These are phyloP conservation scores for Deroptyus accipitrinus DNA, from an alignment of 2,113 vertebrate genomes.

Conservation along the genomic window DNA sequence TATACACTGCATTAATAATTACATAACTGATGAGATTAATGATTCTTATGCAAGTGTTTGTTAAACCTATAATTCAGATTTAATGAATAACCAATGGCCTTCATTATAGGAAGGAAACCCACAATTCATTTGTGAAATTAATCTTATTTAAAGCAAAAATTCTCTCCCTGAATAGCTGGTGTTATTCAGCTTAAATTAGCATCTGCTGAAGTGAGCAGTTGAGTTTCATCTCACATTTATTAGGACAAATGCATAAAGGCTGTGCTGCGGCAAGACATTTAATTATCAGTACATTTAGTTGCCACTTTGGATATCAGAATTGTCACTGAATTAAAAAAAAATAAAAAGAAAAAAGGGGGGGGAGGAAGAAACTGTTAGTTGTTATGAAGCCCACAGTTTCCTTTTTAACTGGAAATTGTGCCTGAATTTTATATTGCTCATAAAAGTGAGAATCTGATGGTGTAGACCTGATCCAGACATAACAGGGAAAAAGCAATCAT, in stretches of 20 bases:
- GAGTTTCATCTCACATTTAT: constrained; percentile 69
- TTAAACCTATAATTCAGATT: constrained; percentile 72
- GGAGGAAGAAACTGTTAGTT: neutral
- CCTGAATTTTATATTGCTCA: constrained; percentile 8
- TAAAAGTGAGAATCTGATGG: constrained; percentile 14
- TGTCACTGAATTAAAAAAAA: constrained; percentile 42
- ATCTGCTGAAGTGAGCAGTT: constrained; percentile 64
- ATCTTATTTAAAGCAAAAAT: constrained; percentile 70
- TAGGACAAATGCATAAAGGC: constrained; percentile 55
- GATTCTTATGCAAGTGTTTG: constrained; percentile 68
- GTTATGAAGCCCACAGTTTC: neutral
- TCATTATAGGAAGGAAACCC: constrained; percentile 62
- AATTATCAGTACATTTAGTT: constrained; percentile 56
- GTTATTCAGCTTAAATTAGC: constrained; percentile 70
- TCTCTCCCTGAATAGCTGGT: constrained; percentile 46
- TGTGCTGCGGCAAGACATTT: constrained; percentile 52
- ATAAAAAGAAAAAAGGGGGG: neutral
- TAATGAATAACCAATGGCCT: constrained; percentile 63
- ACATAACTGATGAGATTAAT: constrained; percentile 58
- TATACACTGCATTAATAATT: constrained; percentile 50
- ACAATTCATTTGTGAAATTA: constrained; percentile 60
- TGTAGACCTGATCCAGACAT: neutral
- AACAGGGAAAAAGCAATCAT: constrained; percentile 43
- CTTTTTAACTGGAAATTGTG: constrained; percentile 19
- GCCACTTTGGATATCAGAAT: constrained; percentile 56